A percentile compares a stretch with the other conserved stretches of the same genome.
These are phyloP conservation scores for Molossus molossus DNA, from an alignment of 2,797 vertebrate genomes.

Conservation along the genomic window DNA sequence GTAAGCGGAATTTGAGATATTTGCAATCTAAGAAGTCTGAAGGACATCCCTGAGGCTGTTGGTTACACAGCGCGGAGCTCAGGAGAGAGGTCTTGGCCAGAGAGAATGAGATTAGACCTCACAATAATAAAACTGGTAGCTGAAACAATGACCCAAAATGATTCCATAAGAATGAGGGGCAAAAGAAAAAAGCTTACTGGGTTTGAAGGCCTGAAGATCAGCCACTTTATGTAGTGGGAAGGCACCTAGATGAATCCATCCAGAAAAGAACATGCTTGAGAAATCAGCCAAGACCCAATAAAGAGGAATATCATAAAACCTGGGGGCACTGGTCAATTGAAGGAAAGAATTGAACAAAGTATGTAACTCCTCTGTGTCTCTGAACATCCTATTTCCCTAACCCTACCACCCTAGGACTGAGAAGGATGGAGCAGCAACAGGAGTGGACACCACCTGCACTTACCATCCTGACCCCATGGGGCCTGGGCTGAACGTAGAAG, in stretches of 20 bases:
- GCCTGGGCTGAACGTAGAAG: constrained; percentile 78
- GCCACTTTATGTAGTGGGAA: not conserved
- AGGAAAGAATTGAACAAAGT: not conserved
- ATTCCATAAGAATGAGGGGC: not conserved
- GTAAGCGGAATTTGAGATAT: not conserved
- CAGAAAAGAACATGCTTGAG: not conserved
- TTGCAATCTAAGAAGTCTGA: not conserved
- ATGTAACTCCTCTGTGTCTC: not conserved
- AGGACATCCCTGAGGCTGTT: not conserved
- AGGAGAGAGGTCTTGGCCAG: not conserved
- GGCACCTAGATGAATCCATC: not conserved
- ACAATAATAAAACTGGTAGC: not conserved
- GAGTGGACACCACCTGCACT: constrained; percentile 76
- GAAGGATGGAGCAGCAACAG: constrained; percentile 45
- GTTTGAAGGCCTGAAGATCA: not conserved
- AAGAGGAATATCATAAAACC: not conserved
- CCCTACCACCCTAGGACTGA: constrained; percentile 62
- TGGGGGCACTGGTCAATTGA: not conserved
- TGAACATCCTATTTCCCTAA: not conserved
- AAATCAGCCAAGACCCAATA: not conserved
- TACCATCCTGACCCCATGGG: not conserved
- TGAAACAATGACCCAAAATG: not conserved
- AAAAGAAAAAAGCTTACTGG: not conserved
- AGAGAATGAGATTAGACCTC: not conserved
- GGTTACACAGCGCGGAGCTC: not conserved